A percentile compares a stretch with the other conserved stretches of the same genome.
phyloP scores from a whole-genome alignment of 1,140 invertebrate species.

The Musca domestica region DNA sequence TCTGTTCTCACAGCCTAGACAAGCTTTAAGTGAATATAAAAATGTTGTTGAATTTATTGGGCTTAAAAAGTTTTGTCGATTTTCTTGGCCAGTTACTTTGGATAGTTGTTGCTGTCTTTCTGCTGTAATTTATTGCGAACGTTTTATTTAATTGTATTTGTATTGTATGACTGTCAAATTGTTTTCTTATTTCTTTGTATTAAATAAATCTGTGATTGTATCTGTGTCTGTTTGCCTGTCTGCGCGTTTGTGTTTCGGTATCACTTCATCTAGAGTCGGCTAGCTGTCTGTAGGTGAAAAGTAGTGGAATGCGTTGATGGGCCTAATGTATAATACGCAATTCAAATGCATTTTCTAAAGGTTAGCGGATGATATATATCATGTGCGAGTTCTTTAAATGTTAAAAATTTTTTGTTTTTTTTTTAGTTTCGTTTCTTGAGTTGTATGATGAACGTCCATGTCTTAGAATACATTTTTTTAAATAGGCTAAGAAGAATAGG shows the following conservation, averaged over 20 bases:
- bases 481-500: too few species aligned
- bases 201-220: not conserved
- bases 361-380: not conserved
- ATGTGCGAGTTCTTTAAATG: constrained; percentile 1
- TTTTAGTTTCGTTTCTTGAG: too few species aligned
- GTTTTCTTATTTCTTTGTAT: constrained; percentile 1
- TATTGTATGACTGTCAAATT: constrained; percentile 17
- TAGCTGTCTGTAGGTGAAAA: too few species aligned
- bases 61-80: constrained; percentile 6
- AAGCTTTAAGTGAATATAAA: constrained; percentile 8
- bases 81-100: constrained; percentile 1
- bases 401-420: constrained; percentile 1
- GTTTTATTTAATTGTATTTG: constrained; percentile 21
- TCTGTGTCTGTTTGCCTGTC: not conserved
- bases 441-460: too few species aligned
- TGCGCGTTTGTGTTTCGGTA: not conserved
- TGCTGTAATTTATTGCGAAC: constrained; percentile 10
- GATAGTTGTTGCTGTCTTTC: not conserved
- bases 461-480: too few species aligned
- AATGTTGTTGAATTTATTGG: constrained; percentile 21
- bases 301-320: too few species aligned
- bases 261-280: not conserved
- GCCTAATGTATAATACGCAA: too few species aligned
- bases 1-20: not conserved
- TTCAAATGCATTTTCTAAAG: too few species aligned